Conservation (phyloP, 2,888 invertebrate genomes). For the Opisthograptis luteolata region DNA sequence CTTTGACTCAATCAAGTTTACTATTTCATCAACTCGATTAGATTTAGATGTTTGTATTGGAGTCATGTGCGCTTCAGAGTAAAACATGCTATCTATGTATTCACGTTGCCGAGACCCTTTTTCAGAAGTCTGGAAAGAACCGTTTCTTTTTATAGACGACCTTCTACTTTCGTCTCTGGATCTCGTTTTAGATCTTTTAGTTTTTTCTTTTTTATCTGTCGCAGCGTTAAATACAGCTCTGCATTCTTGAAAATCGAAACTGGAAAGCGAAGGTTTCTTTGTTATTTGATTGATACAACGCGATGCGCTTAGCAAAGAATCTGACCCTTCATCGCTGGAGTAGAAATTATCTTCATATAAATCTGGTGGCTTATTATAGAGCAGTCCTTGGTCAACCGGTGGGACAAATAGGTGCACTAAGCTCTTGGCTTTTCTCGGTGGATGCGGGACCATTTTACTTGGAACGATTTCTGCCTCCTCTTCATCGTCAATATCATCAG, state of each 20-base stretch:
- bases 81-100: constrained; percentile 85
- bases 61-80: constrained; percentile 76
- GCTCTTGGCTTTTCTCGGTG: constrained; percentile 90
- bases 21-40: constrained; percentile 76
- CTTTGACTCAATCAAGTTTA: constrained; percentile 84
- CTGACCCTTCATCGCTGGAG: constrained; percentile 88
- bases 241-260: constrained; percentile 79
- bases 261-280: constrained; percentile 64
- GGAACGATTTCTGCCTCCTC: constrained; percentile 90
- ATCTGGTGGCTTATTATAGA: constrained; percentile 81
- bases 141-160: constrained; percentile 73
- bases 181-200: constrained; percentile 65
- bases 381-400: constrained; percentile 83
- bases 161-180: constrained; percentile 69
- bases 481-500: constrained; percentile 77
- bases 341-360: constrained; percentile 84
- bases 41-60: constrained; percentile 66
- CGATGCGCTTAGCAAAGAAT: constrained; percentile 88
- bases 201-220: constrained; percentile 73
- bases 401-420: constrained; percentile 88
- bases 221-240: constrained; percentile 84
- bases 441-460: constrained; percentile 90
- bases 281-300: constrained; percentile 69
- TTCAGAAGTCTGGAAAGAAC: constrained; percentile 77
- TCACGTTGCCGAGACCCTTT: constrained; percentile 76